Base-by-base conservation (phyloP, 2,113 vertebrate species). In the Spizaetus ornatus region DNA sequence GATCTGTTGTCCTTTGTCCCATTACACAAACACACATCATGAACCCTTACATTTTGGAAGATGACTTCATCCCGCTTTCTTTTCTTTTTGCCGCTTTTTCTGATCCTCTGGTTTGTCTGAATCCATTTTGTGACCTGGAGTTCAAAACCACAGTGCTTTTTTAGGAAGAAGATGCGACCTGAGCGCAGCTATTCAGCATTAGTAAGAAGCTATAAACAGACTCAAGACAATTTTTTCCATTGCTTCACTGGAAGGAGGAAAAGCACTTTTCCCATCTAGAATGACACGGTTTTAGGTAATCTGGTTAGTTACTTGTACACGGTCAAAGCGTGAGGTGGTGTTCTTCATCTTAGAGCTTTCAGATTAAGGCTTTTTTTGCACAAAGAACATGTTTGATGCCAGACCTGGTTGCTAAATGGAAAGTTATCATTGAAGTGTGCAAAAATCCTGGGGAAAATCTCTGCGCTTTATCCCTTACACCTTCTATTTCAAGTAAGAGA, bases 81-180 rank as follows among this genome's bases (percentile, higher is more conserved):
- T 96, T 98, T 99, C 97, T 98, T 98, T 97, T 98, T 99, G 97
- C 97, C 94, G 94, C 98, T 97, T 98, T 98, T 99, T 97, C 98
- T 98, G 91, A 98, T 96, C 97, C 95, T 98, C 92, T 71, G 97
- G 97, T 98, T 99, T 97, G 97, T 69, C 88, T 97, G 98, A 98
- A 98, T 99, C 99, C 99, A 99, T 98, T 99, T 99, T 96, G 95
- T 85, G 96, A 99, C 99, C 99, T 99, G 98, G 78, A 97, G 98
- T 98, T 97, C 86, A 98, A 97, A 97, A 97, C 29, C 86, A 98
- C 18, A 94, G 42, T 27, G 77, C 79, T 88, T 97, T 89, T 96
- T 95, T 81, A 97, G 90, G 43, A 59, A 73, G 84, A 94, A 88
- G 90, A 94, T n/a, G 89, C n/a, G 71, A 92, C 81, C 82, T 21